These are phyloP conservation scores for Pinctada fucata DNA, from an alignment of 2,888 invertebrate genomes.

Conservation along the genomic window DNA sequence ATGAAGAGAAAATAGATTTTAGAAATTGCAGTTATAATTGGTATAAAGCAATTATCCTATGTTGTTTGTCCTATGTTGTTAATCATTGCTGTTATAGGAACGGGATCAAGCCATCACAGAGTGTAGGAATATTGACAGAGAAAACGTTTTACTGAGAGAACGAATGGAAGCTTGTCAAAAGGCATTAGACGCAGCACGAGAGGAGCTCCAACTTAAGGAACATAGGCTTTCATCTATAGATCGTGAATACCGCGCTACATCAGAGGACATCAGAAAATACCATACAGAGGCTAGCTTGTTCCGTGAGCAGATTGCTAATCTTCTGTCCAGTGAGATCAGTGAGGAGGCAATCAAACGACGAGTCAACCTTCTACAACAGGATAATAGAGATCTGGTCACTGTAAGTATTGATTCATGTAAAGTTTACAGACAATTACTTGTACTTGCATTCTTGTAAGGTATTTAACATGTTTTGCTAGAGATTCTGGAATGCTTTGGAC, in stretches of 20 bases:
- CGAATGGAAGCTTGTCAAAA: constrained; percentile 66
- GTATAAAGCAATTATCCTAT: no score
- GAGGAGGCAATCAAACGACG: constrained; percentile 71
- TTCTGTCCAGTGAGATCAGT: constrained; percentile 67
- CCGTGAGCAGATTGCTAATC: constrained; percentile 68
- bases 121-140: constrained; percentile 66
- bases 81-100: no score
- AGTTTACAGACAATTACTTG: not conserved
- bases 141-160: constrained; percentile 66
- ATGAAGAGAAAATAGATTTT: no score
- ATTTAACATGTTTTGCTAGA: not conserved
- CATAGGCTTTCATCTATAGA: constrained; percentile 56
- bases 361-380: constrained; percentile 55
- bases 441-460: not conserved
- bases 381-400: constrained; percentile 62
- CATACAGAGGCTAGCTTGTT: constrained; percentile 63
- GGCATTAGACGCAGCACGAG: constrained; percentile 62
- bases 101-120: constrained; percentile 66
- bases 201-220: constrained; percentile 66
- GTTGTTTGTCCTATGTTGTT: no score
- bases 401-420: constrained; percentile 60
- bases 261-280: constrained; percentile 53
- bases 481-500: no score
- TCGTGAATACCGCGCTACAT: constrained; percentile 53
- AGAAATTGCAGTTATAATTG: no score